Conservation (phyloP, 2,113 vertebrate species). For the Istiophorus platypterus region DNA sequence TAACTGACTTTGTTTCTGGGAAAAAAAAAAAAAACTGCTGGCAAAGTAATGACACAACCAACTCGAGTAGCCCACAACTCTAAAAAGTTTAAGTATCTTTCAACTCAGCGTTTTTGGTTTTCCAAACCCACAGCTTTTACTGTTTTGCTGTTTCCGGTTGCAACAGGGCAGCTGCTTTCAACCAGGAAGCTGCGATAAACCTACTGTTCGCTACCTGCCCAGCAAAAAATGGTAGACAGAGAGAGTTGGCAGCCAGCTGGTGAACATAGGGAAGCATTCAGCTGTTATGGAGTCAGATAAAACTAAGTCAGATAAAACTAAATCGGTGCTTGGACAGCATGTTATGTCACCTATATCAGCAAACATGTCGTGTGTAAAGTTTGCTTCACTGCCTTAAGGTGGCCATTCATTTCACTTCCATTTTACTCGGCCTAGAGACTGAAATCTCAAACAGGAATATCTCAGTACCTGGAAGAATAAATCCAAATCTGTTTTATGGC, state of each 20-base stretch:
- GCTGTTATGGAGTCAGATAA: neutral
- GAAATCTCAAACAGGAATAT: neutral
- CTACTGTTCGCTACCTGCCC: neutral
- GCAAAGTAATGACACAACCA: neutral
- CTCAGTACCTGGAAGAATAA: neutral
- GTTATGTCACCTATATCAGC: no score
- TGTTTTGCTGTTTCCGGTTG: neutral
- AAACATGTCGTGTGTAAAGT: neutral
- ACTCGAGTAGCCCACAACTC: neutral
- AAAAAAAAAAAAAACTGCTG: neutral
- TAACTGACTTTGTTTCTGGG: neutral
- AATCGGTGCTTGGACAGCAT: no score
- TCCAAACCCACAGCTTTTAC: neutral
- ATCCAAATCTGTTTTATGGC: neutral
- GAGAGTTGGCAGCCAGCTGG: neutral
- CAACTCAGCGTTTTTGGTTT: neutral
- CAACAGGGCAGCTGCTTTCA: constrained; percentile 9
- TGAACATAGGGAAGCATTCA: neutral
- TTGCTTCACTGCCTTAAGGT: no score
- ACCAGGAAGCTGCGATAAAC: neutral
- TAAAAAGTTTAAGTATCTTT: neutral
- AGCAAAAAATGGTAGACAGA: neutral
- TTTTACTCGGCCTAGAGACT: neutral
- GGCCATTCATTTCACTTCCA: neutral
- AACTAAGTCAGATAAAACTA: neutral